Base-by-base conservation (phyloP, 2,113 vertebrate genomes). In the Scomber colias region DNA sequence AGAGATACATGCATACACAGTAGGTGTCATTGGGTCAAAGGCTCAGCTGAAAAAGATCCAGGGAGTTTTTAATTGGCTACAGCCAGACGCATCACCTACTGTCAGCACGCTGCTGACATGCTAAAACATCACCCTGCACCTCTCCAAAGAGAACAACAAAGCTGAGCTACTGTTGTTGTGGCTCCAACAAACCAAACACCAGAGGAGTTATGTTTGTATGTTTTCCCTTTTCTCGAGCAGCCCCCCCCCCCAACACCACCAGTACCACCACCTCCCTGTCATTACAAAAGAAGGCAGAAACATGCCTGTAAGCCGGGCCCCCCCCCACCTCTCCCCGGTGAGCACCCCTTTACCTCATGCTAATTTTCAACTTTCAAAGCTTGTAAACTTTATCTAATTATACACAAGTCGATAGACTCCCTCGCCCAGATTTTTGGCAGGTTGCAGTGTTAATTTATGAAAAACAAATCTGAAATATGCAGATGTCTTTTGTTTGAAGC, bases 401-500 rank as follows among this genome's bases (percentile, higher is more conserved):
- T 88, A 92, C 95, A 93, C 94, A 93, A 92, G 95, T 91, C 92
- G 59, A 86, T 94, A 92, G 95, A 96, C 95, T 96, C 96, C 96
- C 95, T 95, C 93, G 94, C 95, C 95, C 95, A 93, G 96, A 80
- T 90, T 90, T 96, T 96, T 98, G 97, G 97, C 97, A 97, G 97
- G 96, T 97, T 98, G 96, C 92, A 92, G 95, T 95, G 97, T 97
- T 98, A 97, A 98, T 98, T 99, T 98, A 98, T 98, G 97, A 97
- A 99, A 98, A 98, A 97, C 97, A 98, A 98, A 98, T 97, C 95
- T 97, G 96, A 98, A 97, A 97, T 98, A 98, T 98, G 97, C 97
- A 99, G 98, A 98, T 99, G 98, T 96, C 97, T 98, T 98, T 99
- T 98, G 97, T 98, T 97, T 97, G 96, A 97, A 98, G 96, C 98